phyloP scores from a whole-genome alignment of 2,113 vertebrate species.

The Numenius arquata region DNA sequence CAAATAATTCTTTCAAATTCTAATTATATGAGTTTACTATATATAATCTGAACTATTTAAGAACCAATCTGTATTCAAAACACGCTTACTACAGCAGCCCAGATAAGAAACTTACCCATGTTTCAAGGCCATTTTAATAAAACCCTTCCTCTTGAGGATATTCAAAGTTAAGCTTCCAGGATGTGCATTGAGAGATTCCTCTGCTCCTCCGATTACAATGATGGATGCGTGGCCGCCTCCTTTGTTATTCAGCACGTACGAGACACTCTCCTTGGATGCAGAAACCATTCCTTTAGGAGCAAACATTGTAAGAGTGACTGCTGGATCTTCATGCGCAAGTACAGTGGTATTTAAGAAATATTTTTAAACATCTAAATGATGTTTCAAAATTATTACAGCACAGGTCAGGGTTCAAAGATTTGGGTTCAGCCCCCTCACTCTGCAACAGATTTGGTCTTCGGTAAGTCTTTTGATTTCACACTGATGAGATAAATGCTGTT shows the following conservation, averaged over 20 bases:
- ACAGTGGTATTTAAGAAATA: neutral
- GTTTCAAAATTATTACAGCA: neutral
- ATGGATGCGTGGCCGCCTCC: slow-evolving; percentile 70
- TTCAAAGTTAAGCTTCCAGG: slow-evolving; percentile 72
- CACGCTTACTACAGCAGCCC: neutral
- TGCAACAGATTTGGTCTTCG: neutral
- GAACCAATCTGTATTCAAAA: neutral
- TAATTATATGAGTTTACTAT: neutral
- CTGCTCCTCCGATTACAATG: slow-evolving; percentile 76
- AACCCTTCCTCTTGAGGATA: slow-evolving; percentile 75
- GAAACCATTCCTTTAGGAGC: slow-evolving; percentile 71
- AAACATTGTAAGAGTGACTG: neutral
- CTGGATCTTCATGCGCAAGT: neutral
- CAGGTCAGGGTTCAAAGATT: neutral
- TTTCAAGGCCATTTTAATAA: slow-evolving; percentile 77
- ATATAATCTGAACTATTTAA: neutral
- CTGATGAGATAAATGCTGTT: neutral
- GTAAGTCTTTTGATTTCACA: neutral
- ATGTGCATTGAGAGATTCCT: slow-evolving; percentile 72
- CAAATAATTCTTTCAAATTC: neutral
- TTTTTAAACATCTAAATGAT: neutral
- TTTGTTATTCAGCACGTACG: slow-evolving; percentile 64
- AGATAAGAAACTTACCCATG: slow-evolving; percentile 67
- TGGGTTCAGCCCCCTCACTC: neutral
- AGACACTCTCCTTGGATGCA: slow-evolving; percentile 72